Percentiles rank a stretch among this genome's conserved stretches.
Evolutionary conservation across 2,113 vertebrate genomes (phyloP).

Genomic region (Petrocephalus microphthalmus): DNA sequence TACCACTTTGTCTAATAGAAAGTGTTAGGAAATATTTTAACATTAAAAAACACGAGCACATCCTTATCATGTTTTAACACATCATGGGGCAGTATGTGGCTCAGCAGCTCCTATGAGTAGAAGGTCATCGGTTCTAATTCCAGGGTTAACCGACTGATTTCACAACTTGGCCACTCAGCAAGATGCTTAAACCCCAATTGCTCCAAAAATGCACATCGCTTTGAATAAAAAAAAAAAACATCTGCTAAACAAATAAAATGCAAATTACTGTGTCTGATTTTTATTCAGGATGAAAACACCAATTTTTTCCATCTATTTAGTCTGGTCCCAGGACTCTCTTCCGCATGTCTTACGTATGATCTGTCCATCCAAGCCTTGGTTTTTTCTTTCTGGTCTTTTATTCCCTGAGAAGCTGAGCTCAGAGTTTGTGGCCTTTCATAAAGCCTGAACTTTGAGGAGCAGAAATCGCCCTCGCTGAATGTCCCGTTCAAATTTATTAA

Average conservation of each 20-base stretch:
- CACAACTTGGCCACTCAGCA: neutral
- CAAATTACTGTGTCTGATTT: neutral
- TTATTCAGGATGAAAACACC: neutral
- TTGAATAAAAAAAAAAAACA: neutral
- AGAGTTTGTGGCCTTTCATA: neutral
- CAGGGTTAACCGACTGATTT: neutral
- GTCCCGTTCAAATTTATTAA: neutral
- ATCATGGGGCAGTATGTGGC: neutral
- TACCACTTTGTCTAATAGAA: neutral
- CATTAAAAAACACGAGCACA: neutral
- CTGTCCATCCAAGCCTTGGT: neutral
- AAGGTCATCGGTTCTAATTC: neutral
- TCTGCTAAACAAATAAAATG: neutral
- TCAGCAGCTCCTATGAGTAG: neutral
- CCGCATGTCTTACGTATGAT: neutral
- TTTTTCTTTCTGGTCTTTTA: neutral
- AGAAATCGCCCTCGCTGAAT: neutral
- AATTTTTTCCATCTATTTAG: neutral
- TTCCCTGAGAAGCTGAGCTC: neutral
- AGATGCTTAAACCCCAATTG: neutral
- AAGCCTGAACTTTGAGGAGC: neutral
- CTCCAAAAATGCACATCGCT: neutral
- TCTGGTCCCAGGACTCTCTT: neutral
- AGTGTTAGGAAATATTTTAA: neutral
- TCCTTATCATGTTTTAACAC: neutral